Evolutionary conservation across 2,888 invertebrate species (phyloP).

Genomic region (Mesopsocus fuscifrons): DNA sequence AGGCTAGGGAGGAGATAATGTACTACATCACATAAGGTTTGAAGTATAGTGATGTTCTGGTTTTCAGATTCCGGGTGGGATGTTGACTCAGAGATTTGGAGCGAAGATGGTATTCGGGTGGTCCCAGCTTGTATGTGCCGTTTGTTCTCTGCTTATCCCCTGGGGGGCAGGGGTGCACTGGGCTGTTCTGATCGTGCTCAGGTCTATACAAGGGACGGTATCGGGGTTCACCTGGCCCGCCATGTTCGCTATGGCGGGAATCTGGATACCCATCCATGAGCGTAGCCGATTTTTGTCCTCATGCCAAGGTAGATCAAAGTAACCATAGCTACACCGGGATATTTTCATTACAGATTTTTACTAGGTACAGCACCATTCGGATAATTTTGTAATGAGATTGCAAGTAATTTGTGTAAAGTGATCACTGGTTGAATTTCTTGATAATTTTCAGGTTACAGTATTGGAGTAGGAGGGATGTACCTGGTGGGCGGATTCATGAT

Average conservation of each 20-base stretch:
- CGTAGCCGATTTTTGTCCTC: slow-evolving; percentile 55
- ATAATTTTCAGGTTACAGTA: slow-evolving; percentile 38
- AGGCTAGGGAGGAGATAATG: too few species aligned
- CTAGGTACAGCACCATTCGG: too few species aligned
- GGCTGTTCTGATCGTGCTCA: slow-evolving; percentile 39
- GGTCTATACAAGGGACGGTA: slow-evolving; percentile 46
- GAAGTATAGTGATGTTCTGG: too few species aligned
- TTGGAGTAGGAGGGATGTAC: slow-evolving; percentile 51
- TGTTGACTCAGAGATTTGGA: slow-evolving; percentile 48
- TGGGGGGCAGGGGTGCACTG: slow-evolving; percentile 40
- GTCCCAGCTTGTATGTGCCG: slow-evolving; percentile 44
- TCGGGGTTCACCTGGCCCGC: slow-evolving; percentile 57
- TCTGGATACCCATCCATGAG: slow-evolving; percentile 52
- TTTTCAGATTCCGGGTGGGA: slow-evolving; percentile 35
- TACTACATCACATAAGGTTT: too few species aligned
- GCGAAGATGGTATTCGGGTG: slow-evolving; percentile 50
- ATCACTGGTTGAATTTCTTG: too few species aligned
- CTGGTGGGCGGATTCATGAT: slow-evolving; percentile 49
- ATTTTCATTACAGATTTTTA: too few species aligned
- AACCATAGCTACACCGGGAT: neutral
- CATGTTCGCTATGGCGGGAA: slow-evolving; percentile 52
- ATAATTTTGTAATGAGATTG: too few species aligned
- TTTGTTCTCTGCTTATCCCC: slow-evolving; percentile 45
- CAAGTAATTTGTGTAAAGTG: neutral
- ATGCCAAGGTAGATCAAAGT: slow-evolving; percentile 36